These are phyloP conservation scores for Spialia ferax DNA, from an alignment of 2,888 invertebrate species.

Conservation along the genomic window DNA sequence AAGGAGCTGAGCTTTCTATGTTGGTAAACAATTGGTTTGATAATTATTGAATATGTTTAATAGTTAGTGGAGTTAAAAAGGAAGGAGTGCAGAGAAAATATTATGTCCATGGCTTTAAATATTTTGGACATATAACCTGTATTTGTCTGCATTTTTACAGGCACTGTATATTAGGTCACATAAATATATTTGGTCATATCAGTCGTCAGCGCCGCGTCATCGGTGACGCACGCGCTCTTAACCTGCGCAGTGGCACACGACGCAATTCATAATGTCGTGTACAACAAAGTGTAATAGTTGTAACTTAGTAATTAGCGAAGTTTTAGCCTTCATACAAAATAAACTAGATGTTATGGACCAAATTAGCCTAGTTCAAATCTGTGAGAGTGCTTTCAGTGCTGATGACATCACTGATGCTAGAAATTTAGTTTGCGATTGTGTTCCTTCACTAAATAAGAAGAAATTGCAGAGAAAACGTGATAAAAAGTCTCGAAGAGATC, in stretches of 20 bases:
- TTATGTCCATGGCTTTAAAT: too few species aligned
- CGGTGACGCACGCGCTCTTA: neutral
- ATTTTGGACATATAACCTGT: too few species aligned
- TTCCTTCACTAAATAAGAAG: neutral
- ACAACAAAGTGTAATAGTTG: slow-evolving; percentile 15
- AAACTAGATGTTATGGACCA: slow-evolving; percentile 12
- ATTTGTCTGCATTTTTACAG: too few species aligned
- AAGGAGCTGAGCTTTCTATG: too few species aligned
- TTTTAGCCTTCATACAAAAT: slow-evolving; percentile 18
- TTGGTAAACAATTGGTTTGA: too few species aligned
- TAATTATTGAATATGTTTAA: too few species aligned
- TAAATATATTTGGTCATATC: neutral
- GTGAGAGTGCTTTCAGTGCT: neutral
- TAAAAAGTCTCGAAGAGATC: neutral
- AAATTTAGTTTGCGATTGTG: slow-evolving; percentile 4
- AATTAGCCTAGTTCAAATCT: slow-evolving; percentile 4
- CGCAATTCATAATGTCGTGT: neutral
- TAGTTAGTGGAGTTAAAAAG: too few species aligned
- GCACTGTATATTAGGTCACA: too few species aligned
- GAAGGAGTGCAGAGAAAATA: too few species aligned
- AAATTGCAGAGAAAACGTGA: neutral
- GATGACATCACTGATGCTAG: neutral
- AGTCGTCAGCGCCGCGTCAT: neutral
- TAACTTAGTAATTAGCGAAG: slow-evolving; percentile 15
- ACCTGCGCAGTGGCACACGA: too few species aligned